Conservation (phyloP, 2,797 vertebrate species). For the Toxotes lorentzi region DNA sequence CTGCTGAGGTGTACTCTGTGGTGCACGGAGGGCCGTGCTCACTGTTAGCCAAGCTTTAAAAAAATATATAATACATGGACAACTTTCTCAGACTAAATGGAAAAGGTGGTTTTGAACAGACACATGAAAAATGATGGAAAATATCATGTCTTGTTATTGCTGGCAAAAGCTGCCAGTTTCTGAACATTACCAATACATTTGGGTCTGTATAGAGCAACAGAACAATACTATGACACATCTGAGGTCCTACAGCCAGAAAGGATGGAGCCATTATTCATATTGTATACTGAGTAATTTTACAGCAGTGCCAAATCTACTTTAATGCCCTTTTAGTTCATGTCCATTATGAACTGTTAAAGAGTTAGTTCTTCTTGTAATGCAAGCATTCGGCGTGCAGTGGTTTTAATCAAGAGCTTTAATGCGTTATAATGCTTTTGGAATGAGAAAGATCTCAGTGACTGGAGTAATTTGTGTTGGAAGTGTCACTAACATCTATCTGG, state of each 20-base stretch:
- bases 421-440: constrained; percentile 31
- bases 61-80: constrained; percentile 32
- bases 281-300: constrained; percentile 41
- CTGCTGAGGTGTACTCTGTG: constrained; percentile 56
- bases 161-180: constrained; percentile 11
- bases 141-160: constrained; percentile 7
- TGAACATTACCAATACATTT: constrained; percentile 7
- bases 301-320: constrained; percentile 27
- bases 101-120: constrained; percentile 16
- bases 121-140: constrained; percentile 24
- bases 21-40: constrained; percentile 11
- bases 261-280: constrained; percentile 13
- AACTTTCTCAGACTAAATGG: constrained; percentile 5
- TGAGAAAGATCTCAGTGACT: constrained; percentile 32
- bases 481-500: constrained; percentile 34
- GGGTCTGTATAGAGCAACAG: not conserved
- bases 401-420: constrained; percentile 34
- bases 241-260: constrained; percentile 4
- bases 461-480: constrained; percentile 36
- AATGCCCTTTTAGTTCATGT: constrained; percentile 32
- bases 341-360: constrained; percentile 24
- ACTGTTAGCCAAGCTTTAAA: constrained; percentile 23
- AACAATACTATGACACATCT: constrained; percentile 9
- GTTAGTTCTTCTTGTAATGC: constrained; percentile 16
- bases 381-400: constrained; percentile 10